Evolutionary conservation across 2,797 vertebrate species (phyloP), one percentile per base, ranked within the genome.

Genomic region (Hypotaenidia okinawae): DNA sequence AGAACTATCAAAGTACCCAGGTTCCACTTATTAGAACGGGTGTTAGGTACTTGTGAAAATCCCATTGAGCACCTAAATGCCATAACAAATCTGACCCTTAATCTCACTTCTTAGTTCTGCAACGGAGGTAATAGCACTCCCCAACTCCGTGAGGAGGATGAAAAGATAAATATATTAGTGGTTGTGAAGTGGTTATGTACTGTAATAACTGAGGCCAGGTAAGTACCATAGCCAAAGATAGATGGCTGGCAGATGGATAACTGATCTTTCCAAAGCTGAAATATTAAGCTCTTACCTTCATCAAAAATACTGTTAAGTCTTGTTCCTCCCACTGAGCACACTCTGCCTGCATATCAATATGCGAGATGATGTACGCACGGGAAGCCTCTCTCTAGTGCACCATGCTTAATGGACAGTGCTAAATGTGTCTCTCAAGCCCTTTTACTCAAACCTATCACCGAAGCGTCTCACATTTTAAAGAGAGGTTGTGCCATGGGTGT

Each of bases 21-120:
- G 61, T 93, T 92, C 67, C 33, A 75, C n/a, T 89, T 63, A 80
- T 32, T 96, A 75, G 49, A 72, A 58, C 0, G 10, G 43, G 69
- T 43, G 49, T 83, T 73, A 84, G 55, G n/a, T 76, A 49, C 58
- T 89, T 92, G 21, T 78, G 84, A 91, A 93, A 94, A 95, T 87
- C 90, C 79, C 94, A 96, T 49, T 93, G 89, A 94, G 92, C 62
- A 85, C 84, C 72, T 95, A 94, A 96, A 93, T 78, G 78, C 88
- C 76, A 63, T 87, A 90, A 93, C 92, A 91, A 95, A 93, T 90
- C 72, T 93, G 88, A 95, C 90, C 90, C 92, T 87, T 92, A 93
- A 87, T 93, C 81, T 95, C 78, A 85, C 84, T 57, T 96, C 92
- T 93, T 86, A 94, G 93, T 72, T 92, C 95, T 89, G 85, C 92